Conservation (phyloP, 2,888 invertebrate species). For the Drosophila tanythrix region DNA sequence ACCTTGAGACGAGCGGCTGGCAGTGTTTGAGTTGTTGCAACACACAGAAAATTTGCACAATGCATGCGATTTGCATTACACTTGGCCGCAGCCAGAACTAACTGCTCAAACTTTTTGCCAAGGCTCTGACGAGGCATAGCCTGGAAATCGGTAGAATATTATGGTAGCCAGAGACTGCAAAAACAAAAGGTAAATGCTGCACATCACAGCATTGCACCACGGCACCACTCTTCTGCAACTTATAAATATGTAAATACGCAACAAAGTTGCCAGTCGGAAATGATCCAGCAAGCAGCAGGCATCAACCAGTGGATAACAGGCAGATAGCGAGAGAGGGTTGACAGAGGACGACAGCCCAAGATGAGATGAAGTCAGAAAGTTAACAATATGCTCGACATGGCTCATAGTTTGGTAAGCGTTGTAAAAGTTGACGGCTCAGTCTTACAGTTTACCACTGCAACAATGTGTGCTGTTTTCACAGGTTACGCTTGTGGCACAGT, state of each 20-base stretch:
- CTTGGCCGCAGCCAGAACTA: slow-evolving; percentile 38
- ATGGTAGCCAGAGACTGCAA: slow-evolving; percentile 46
- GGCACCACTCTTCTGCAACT: slow-evolving; percentile 31
- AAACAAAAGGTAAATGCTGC: slow-evolving; percentile 58
- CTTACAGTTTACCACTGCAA: slow-evolving; percentile 37
- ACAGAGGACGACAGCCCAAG: slow-evolving; percentile 10
- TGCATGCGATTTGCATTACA: slow-evolving; percentile 72
- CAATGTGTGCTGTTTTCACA: slow-evolving; percentile 39
- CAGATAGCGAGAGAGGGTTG: background rate
- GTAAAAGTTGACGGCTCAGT: slow-evolving; percentile 55
- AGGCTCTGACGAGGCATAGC: slow-evolving; percentile 23
- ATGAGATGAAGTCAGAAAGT: slow-evolving; percentile 53
- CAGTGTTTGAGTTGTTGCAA: slow-evolving; percentile 56
- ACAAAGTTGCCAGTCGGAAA: slow-evolving; percentile 62
- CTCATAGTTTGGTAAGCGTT: slow-evolving; percentile 59
- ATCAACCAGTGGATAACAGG: slow-evolving; percentile 3
- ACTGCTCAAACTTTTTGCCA: slow-evolving; percentile 8
- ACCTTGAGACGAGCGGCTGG: slow-evolving; percentile 21
- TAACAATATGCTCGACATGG: slow-evolving; percentile 68
- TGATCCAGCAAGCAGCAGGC: slow-evolving; percentile 30
- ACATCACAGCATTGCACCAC: slow-evolving; percentile 13
- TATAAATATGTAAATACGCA: slow-evolving; percentile 79
- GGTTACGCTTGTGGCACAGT: slow-evolving; percentile 24
- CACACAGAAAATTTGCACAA: slow-evolving; percentile 67
- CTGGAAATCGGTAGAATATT: slow-evolving; percentile 68